phyloP scores from a whole-genome alignment of 64 coral and sea anemone genomes.

The Astreopora myriophthalma region DNA sequence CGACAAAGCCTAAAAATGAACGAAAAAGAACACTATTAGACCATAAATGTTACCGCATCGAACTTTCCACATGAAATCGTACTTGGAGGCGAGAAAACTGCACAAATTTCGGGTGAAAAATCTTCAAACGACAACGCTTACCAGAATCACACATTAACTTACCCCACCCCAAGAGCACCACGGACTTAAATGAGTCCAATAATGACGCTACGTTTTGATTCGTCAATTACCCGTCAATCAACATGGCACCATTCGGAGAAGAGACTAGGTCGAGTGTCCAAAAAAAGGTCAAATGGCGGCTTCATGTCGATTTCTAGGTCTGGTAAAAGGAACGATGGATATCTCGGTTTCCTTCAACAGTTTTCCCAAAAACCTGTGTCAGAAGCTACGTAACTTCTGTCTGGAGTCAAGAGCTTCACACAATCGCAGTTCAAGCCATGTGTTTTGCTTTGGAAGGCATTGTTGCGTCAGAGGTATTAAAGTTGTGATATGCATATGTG shows the following conservation, averaged over 20 bases:
- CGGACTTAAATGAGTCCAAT: constrained; percentile 15
- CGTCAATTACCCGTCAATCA: constrained; percentile 76
- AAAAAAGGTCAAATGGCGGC: constrained; percentile 75
- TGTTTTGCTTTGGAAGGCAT: not conserved
- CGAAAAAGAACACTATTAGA: constrained; percentile 84
- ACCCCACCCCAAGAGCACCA: constrained; percentile 64
- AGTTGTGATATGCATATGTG: no score
- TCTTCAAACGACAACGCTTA: constrained; percentile 90
- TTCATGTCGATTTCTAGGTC: not conserved
- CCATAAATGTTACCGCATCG: constrained; percentile 83
- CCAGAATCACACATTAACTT: constrained; percentile 56
- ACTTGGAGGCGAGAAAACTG: constrained; percentile 31
- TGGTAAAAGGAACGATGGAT: not conserved
- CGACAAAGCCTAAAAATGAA: constrained; percentile 82
- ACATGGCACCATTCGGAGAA: not conserved
- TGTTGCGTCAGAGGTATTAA: not conserved
- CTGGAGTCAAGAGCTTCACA: not conserved
- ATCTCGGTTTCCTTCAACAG: not conserved
- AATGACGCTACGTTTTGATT: constrained; percentile 55
- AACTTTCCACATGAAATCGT: constrained; percentile 65
- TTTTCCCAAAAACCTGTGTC: not conserved
- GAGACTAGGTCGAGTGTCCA: constrained; percentile 17
- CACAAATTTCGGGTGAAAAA: constrained; percentile 28
- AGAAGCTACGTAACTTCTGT: not conserved
- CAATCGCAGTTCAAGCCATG: not conserved